These are phyloP conservation scores for Rhinoraja longicauda DNA, from an alignment of 2,797 vertebrate species.

Conservation along the genomic window DNA sequence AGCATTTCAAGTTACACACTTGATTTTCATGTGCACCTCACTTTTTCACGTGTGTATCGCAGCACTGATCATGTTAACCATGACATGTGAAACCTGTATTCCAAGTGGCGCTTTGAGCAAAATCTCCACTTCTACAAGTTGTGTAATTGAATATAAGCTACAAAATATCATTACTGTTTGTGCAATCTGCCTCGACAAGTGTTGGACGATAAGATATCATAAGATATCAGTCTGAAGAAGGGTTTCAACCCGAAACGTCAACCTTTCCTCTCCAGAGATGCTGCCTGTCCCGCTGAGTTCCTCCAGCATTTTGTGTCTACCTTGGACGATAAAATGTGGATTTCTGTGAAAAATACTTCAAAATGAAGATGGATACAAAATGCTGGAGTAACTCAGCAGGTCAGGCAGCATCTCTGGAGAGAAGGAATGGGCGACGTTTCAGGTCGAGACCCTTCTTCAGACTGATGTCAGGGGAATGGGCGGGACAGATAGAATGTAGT, in stretches of 20 bases:
- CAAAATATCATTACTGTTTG: neutral
- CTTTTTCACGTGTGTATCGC: neutral
- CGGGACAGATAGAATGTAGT: too few relatives aligned
- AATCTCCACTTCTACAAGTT: neutral
- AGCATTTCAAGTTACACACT: neutral
- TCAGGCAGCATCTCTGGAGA: too few relatives aligned
- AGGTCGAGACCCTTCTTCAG: too few relatives aligned
- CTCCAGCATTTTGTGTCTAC: too few relatives aligned
- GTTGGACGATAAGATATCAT: neutral
- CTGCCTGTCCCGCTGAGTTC: too few relatives aligned
- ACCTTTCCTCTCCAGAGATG: too few relatives aligned
- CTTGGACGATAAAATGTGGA: neutral
- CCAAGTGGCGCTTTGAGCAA: neutral
- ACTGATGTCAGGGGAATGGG: too few relatives aligned
- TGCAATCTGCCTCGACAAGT: neutral
- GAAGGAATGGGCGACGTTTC: too few relatives aligned
- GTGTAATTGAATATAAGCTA: neutral
- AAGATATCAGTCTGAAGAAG: neutral
- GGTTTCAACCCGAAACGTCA: too few relatives aligned
- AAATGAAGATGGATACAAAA: neutral
- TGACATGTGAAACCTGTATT: neutral
- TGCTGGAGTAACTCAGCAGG: too few relatives aligned
- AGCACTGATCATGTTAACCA: neutral
- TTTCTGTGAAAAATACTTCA: neutral
- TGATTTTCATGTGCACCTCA: neutral